Base-by-base conservation (phyloP, 2,888 invertebrate genomes). In the Cantharis lateralis region DNA sequence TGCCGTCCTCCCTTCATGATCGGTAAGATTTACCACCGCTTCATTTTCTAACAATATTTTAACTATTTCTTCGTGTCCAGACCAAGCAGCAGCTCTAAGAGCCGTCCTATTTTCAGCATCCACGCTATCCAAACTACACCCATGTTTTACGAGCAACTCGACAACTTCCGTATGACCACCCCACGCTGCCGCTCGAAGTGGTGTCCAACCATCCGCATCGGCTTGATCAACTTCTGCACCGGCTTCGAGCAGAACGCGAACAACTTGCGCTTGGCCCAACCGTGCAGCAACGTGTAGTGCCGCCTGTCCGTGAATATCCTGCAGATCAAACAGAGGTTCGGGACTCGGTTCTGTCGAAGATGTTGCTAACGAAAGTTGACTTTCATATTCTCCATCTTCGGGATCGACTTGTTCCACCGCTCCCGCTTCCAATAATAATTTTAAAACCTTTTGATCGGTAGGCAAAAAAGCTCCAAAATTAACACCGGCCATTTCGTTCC, bases 111-210 rank as follows among this genome's bases (percentile, higher is more conserved):
- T 95, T 84, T 96, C 96, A 71, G 94, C 93, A 84, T 97, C 96
- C 1, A 95, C 95, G 82, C 95, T 93, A 86, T 98, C 96, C 3
- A 98, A 94, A 82, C 94, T 92, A 79, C 96, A 96, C 0, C 95
- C 93, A 82, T 93, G 93, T 70, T 93, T 91, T 63, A 97, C 91
- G 66, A 98, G 89, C 13, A 94, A 90, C 82, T 95, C 94, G 0
- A 96, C 95, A 1, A 95, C 95, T 90, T 95, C 95, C 1, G 95
- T 94, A 84, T 98, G 98, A 0, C 98, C 98, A 69, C 97, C 98
- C 98, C 98, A 98, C 11, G 98, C 97, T 16, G 98, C 97, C 3
- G 98, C 97, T 74, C 98, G 89, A 68, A 97, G 89, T 13, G 96
- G 95, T 32, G 96, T 96, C 98, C 96, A 97, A 32, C 96, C 96